Base-by-base conservation (phyloP, 2,888 invertebrate genomes). In the Hydropsyche betteni region DNA sequence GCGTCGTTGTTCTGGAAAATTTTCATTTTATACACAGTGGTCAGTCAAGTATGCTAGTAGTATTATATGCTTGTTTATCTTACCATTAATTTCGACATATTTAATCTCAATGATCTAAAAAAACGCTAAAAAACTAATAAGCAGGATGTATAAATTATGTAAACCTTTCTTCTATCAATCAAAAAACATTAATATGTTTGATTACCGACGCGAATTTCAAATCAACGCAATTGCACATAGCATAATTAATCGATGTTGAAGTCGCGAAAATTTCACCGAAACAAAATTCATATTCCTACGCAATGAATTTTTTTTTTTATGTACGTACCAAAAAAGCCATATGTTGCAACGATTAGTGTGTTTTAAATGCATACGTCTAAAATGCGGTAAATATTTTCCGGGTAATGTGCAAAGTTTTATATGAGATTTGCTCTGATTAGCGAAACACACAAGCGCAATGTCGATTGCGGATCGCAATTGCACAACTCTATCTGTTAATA, bases 191-290 rank as follows among this genome's bases (percentile, higher is more conserved):
- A 24, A 16, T 16, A n/a, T n/a, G 4, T 24, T 24, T 24, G 16
- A 58, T 58, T 16, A 24, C 58, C 58, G 24, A 58, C n/a, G 5
- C 53, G 53, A 53, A 16, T 58, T 58, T 24, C 16, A 24, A 51
- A 12, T 53, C 14, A 16, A 24, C 58, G 24, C 58, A 58, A 14
- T 58, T 58, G 16, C 8, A 24, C 44, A 58, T 24, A 24, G 12
- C 14, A 24, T 24, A 58, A 58, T 58, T 58, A 58, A 58, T 58
- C 24, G 58, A 24, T 24, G 58, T 24, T 24, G 58, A 58, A 24
- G 58, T 24, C 58, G 53, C 8, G 8, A 58, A 16, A 58, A 58
- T 58, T 58, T 16, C 58, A 7, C 24, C 24, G 5, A 58, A 58
- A 16, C 16, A 24, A 16, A 58, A 16, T 14, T 14, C 24, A 58